These are phyloP conservation scores for Rhinopomastus cyanomelas DNA, from an alignment of 2,113 vertebrate species.

Conservation along the genomic window DNA sequence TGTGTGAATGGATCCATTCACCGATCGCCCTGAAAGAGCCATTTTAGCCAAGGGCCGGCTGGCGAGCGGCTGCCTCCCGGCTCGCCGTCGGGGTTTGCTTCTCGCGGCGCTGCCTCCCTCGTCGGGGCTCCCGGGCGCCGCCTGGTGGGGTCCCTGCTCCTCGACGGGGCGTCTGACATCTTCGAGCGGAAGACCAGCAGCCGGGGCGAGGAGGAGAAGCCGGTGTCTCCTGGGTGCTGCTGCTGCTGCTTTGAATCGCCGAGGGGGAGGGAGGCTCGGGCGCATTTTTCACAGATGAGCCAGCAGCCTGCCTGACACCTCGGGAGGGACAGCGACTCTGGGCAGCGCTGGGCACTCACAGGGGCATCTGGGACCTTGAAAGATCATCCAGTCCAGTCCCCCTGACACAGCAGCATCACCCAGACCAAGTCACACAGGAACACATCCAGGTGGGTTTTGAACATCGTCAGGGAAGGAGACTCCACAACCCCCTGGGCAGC, in stretches of 20 bases:
- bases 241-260: neutral
- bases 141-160: neutral
- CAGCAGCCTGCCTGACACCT: neutral
- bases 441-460: too few species aligned
- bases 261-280: neutral
- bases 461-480: too few species aligned
- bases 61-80: neutral
- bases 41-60: constrained; percentile 16
- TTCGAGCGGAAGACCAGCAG: neutral
- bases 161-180: neutral
- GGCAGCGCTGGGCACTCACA: neutral
- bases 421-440: too few species aligned
- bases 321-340: neutral
- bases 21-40: neutral
- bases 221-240: neutral
- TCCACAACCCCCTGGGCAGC: too few species aligned
- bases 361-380: too few species aligned
- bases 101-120: neutral
- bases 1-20: constrained; percentile 63
- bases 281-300: neutral
- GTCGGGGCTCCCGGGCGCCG: neutral
- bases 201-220: neutral
- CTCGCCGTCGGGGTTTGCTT: neutral
- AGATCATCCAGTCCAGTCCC: too few species aligned
- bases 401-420: too few species aligned